Conservation (phyloP, 2,888 invertebrate genomes). For the Yponomeuta sedellus region DNA sequence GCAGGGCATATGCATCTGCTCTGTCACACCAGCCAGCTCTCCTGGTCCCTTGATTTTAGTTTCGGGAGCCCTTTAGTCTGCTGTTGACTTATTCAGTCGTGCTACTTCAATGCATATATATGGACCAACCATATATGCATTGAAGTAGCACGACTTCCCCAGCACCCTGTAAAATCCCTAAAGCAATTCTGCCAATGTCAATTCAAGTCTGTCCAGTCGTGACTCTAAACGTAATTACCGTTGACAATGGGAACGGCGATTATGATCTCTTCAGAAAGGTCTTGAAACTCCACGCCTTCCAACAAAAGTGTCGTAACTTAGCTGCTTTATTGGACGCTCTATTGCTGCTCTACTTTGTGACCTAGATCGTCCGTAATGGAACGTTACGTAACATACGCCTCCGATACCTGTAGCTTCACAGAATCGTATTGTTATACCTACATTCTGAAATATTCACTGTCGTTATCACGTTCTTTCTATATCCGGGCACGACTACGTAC, state of each 20-base stretch:
- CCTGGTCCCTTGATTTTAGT: no score
- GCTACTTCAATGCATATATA: no score
- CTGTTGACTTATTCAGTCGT: no score
- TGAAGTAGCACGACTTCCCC: no score
- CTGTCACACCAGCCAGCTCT: no score
- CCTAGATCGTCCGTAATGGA: not conserved
- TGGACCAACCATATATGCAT: no score
- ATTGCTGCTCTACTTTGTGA: not conserved
- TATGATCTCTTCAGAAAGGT: not conserved
- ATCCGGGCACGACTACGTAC: not conserved
- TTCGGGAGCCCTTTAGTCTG: no score
- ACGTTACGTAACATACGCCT: not conserved
- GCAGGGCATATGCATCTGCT: no score
- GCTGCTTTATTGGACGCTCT: not conserved
- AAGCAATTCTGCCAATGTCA: not conserved
- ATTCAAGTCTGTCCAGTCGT: not conserved
- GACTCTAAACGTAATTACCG: not conserved
- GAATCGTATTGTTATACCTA: not conserved
- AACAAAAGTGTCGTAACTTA: constrained; percentile 1
- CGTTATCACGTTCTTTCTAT: not conserved
- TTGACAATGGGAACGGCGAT: not conserved
- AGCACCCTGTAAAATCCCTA: no score
- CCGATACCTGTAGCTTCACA: not conserved
- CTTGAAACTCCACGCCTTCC: not conserved
- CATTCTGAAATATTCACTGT: not conserved